Percentiles rank a stretch among this genome's conserved stretches.
Evolutionary conservation across 2,797 vertebrate species (phyloP).

Genomic region (Galaxias olidus): DNA sequence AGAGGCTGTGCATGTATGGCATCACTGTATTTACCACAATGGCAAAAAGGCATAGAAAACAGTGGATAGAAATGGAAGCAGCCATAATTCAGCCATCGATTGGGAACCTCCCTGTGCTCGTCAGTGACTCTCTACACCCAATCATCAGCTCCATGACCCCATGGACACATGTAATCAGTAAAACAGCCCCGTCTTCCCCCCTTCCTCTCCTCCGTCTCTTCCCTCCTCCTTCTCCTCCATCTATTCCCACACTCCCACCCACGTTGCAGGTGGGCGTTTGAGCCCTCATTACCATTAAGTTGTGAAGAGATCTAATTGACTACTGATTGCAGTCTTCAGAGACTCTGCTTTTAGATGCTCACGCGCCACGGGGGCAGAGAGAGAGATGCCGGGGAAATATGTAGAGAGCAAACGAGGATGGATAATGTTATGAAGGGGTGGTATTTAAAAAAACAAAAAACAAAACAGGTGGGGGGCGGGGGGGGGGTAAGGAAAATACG

Average conservation of each 20-base stretch:
- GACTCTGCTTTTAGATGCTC: constrained; percentile 47
- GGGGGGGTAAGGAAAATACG: neutral
- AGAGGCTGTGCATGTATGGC: constrained; percentile 11
- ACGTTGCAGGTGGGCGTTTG: constrained; percentile 55
- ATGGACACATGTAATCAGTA: constrained; percentile 38
- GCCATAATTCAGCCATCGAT: constrained; percentile 26
- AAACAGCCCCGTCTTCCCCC: constrained; percentile 27
- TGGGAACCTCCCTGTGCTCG: constrained; percentile 53
- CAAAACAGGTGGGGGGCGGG: neutral
- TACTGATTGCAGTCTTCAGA: constrained; percentile 74
- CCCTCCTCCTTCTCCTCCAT: constrained; percentile 26
- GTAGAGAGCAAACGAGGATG: constrained; percentile 15
- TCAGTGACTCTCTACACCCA: constrained; percentile 52
- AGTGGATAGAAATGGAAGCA: constrained; percentile 16
- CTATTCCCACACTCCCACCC: constrained; percentile 44
- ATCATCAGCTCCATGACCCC: constrained; percentile 53
- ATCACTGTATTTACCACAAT: constrained; percentile 23
- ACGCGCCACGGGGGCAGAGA: constrained; percentile 34
- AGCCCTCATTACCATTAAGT: constrained; percentile 66
- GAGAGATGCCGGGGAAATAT: constrained; percentile 34
- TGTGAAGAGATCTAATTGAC: constrained; percentile 76
- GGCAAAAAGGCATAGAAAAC: neutral
- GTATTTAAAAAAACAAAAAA: no score
- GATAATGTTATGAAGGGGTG: no score
- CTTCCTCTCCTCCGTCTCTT: neutral